Evolutionary conservation across 2,888 invertebrate species (phyloP).

Genomic region (Blastobasis lacticolella): DNA sequence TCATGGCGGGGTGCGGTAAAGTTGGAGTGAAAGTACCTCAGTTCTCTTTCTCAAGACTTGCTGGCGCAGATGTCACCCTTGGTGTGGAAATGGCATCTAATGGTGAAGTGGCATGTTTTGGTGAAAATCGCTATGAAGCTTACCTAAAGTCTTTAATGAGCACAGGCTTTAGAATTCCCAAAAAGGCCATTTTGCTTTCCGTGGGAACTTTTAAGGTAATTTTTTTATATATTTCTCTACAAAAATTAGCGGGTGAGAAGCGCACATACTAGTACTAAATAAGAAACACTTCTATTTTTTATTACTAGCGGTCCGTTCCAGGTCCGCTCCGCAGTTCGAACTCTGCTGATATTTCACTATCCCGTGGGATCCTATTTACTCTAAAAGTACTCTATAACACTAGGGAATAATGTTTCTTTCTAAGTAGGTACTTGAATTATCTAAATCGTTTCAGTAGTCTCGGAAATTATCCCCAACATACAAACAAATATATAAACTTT

Average conservation of each 20-base stretch:
- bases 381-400: too few species aligned
- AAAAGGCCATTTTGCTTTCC: conserved; percentile 94
- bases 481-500: too few species aligned
- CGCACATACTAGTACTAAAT: too few species aligned
- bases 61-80: conserved; percentile 97
- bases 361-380: too few species aligned
- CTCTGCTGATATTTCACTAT: too few species aligned
- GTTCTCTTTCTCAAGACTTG: conserved; percentile 97
- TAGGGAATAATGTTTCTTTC: too few species aligned
- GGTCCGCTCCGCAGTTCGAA: too few species aligned
- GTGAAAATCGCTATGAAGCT: conserved; percentile 97
- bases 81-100: conserved; percentile 99
- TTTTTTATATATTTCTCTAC: too few species aligned
- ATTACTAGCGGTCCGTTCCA: neutral
- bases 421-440: too few species aligned
- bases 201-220: conserved; percentile 96
- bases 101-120: conserved; percentile 99
- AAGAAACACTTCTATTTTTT: neutral
- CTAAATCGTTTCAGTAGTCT: too few species aligned
- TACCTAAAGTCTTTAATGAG: conserved; percentile 98
- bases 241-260: too few species aligned
- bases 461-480: too few species aligned
- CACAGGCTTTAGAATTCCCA: conserved; percentile 96
- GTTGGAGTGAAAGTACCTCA: conserved; percentile 99
- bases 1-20: conserved; percentile 87